Evolutionary conservation across 2,797 vertebrate genomes (phyloP).

Genomic region (Thripadectes ignobilis): DNA sequence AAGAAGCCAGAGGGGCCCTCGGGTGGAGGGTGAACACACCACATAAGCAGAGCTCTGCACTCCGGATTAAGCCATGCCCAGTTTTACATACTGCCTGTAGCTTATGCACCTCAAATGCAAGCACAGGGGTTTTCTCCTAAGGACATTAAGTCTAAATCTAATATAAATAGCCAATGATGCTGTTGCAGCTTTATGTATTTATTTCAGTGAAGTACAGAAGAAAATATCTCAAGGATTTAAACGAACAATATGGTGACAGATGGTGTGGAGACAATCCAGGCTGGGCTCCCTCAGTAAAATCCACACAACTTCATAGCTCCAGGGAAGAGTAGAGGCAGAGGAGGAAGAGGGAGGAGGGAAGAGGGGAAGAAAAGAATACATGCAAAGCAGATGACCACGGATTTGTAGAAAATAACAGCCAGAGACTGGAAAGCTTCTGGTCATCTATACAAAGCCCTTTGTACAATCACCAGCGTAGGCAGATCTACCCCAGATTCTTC

Average conservation of each 20-base stretch:
- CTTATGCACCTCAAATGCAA: neutral
- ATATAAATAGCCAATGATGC: constrained; percentile 37
- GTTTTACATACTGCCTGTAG: neutral
- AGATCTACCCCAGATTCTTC: neutral
- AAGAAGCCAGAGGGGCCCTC: neutral
- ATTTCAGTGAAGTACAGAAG: constrained; percentile 4
- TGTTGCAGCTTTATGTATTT: constrained; percentile 11
- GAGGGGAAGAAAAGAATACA: neutral
- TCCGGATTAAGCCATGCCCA: neutral
- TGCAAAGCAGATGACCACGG: neutral
- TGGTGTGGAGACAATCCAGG: constrained; percentile 48
- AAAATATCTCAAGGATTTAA: constrained; percentile 57
- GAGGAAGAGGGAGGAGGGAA: neutral
- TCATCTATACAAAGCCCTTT: neutral
- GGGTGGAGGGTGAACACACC: fast-evolving
- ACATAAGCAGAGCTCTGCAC: neutral
- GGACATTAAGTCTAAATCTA: constrained; percentile 13
- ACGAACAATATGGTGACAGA: constrained; percentile 59
- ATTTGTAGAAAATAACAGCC: neutral
- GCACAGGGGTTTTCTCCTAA: neutral
- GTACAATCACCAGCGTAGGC: neutral
- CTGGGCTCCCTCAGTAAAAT: constrained; percentile 37
- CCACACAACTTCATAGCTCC: constrained; percentile 24
- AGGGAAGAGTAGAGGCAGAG: neutral
- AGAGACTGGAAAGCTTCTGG: neutral